A percentile compares a stretch with the other conserved stretches of the same genome.
phyloP scores from a whole-genome alignment of 2,797 vertebrate genomes.

The Chelon labrosus region DNA sequence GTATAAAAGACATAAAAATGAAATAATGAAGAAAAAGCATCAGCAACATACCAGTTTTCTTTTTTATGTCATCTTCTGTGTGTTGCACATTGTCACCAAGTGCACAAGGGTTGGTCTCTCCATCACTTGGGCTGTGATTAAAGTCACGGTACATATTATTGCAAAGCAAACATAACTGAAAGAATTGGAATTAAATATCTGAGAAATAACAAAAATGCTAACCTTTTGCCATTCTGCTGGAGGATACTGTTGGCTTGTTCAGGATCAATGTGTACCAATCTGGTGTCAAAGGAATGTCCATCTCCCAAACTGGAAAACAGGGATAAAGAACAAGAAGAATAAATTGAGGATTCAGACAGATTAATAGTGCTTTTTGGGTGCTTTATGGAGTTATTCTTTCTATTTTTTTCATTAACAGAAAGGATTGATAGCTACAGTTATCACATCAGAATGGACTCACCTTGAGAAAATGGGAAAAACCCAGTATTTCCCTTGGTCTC shows the following conservation, averaged over 20 bases:
- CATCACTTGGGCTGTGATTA: constrained; percentile 82
- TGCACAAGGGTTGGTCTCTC: constrained; percentile 64
- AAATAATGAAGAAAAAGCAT: neutral
- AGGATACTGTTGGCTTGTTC: constrained; percentile 88
- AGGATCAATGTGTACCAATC: constrained; percentile 91
- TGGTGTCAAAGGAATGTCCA: constrained; percentile 94
- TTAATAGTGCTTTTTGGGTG: neutral
- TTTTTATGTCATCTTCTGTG: constrained; percentile 71
- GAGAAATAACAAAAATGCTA: neutral
- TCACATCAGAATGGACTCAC: constrained; percentile 73
- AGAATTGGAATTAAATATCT: neutral
- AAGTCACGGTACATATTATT: constrained; percentile 43
- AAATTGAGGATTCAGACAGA: neutral
- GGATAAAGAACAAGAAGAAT: neutral
- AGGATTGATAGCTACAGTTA: neutral
- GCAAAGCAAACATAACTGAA: constrained; percentile 6
- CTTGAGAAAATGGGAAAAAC: constrained; percentile 93
- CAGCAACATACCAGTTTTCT: constrained; percentile 55
- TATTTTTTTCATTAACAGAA: neutral
- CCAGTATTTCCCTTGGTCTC: constrained; percentile 92
- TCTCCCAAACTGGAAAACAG: constrained; percentile 88
- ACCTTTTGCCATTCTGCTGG: constrained; percentile 91
- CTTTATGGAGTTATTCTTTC: neutral
- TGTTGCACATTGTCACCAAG: constrained; percentile 81
- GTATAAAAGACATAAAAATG: neutral